Conservation (phyloP, 1,140 invertebrate species). For the Drosophila erecta region DNA sequence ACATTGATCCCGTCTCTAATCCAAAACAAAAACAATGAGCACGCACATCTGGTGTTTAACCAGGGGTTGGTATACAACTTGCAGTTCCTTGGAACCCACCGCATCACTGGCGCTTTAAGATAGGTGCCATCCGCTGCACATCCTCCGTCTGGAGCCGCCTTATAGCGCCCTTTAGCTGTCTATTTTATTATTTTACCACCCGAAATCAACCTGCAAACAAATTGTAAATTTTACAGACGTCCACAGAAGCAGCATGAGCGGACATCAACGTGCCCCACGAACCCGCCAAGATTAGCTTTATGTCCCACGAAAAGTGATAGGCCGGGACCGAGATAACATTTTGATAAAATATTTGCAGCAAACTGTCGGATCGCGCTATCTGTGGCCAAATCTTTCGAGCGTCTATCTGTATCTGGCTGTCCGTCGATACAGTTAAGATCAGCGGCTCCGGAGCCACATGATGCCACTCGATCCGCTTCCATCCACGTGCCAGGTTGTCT, state of each 20-base stretch:
- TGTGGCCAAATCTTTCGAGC: not conserved
- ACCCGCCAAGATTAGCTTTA: conserved; percentile 40
- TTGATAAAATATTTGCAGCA: conserved; percentile 28
- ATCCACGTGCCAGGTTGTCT: conserved; percentile 58
- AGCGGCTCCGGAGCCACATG: conserved; percentile 36
- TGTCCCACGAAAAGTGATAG: conserved; percentile 24
- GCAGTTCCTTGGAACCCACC: conserved; percentile 12
- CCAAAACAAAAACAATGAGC: conserved; percentile 57
- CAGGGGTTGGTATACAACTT: not conserved
- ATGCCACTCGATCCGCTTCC: conserved; percentile 63
- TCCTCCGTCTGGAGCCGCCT: conserved; percentile 9
- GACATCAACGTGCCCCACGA: conserved; percentile 1
- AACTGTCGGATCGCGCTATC: conserved; percentile 10
- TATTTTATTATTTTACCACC: conserved; percentile 50
- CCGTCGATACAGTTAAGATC: conserved; percentile 62
- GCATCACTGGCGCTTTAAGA: conserved; percentile 11
- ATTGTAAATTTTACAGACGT: conserved; percentile 46
- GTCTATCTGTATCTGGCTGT: conserved; percentile 3
- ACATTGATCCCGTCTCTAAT: conserved; percentile 22
- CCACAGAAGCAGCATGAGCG: conserved; percentile 50
- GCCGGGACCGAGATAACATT: conserved; percentile 48
- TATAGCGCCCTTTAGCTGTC: conserved; percentile 37
- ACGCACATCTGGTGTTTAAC: conserved; percentile 16
- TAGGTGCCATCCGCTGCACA: conserved; percentile 11
- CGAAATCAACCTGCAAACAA: conserved; percentile 45